These are phyloP conservation scores for Buceros bicornis DNA, from an alignment of 2,797 vertebrate species.

Conservation along the genomic window DNA sequence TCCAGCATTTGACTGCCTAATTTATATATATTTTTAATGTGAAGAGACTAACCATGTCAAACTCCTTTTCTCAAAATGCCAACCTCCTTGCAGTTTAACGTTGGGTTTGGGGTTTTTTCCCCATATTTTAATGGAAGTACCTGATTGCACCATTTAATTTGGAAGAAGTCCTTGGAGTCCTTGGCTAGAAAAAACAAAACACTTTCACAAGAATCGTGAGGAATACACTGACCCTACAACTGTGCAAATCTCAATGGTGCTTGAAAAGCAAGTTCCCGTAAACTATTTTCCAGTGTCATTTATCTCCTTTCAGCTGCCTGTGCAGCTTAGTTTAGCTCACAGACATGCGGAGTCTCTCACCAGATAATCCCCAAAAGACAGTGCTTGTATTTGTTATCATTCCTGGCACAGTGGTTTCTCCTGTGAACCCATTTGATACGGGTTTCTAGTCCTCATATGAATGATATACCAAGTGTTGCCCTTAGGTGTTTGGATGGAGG, in stretches of 20 bases:
- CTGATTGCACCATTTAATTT: not conserved
- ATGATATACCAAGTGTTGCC: not conserved
- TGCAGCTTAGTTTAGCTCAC: not conserved
- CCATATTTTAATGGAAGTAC: not conserved
- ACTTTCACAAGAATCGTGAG: not conserved
- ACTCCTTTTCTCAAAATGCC: not conserved
- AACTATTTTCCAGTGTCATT: not conserved
- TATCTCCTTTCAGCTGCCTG: not conserved
- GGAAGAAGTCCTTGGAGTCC: not conserved
- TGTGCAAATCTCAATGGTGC: not conserved
- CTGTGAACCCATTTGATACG: not conserved
- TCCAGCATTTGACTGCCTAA: not conserved
- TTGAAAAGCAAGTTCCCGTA: not conserved
- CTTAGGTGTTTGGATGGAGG: not conserved
- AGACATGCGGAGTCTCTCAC: not conserved
- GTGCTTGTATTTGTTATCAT: slow-evolving; percentile 28
- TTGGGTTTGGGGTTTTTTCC: not conserved
- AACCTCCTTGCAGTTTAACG: not conserved
- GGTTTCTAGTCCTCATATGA: not conserved
- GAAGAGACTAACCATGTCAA: not conserved
- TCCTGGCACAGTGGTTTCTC: not conserved
- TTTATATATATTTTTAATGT: not conserved
- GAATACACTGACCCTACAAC: not conserved
- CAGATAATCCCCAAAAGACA: slow-evolving; percentile 29
- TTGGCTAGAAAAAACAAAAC: not conserved